Evolutionary conservation across 37 sponge, comb jelly and placozoan genomes (phyloP).

Genomic region (Corticium candelabrum): DNA sequence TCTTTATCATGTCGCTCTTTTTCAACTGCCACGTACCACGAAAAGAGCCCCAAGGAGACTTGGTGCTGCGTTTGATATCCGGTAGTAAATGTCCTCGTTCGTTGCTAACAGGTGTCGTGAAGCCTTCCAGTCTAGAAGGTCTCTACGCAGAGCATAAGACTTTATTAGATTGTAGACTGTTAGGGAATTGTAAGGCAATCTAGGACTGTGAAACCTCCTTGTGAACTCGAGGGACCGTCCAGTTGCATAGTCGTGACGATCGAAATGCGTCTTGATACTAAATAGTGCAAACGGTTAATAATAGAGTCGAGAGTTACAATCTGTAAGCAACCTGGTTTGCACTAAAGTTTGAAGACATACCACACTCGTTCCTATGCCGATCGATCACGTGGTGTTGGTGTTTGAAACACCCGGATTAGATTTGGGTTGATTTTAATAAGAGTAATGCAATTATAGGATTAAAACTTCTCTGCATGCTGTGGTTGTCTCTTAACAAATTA

Average conservation of each 20-base stretch:
- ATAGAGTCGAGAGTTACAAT: neutral
- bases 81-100: slow-evolving; percentile 42
- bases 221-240: slow-evolving; percentile 38
- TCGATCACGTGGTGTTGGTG: too few species aligned
- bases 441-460: too few species aligned
- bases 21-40: slow-evolving; percentile 48
- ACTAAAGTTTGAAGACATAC: slow-evolving; percentile 54
- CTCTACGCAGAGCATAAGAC: slow-evolving; percentile 5
- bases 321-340: slow-evolving; percentile 43
- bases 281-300: neutral
- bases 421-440: too few species aligned
- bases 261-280: slow-evolving; percentile 56
- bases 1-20: neutral
- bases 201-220: slow-evolving; percentile 46
- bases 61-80: neutral
- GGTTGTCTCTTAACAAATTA: too few species aligned
- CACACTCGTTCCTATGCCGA: neutral
- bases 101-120: slow-evolving; percentile 34
- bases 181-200: neutral
- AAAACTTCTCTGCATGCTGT: too few species aligned
- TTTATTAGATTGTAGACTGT: too few species aligned
- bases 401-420: too few species aligned
- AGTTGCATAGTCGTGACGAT: slow-evolving; percentile 46
- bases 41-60: slow-evolving; percentile 52
- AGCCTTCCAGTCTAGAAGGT: slow-evolving; percentile 31